Evolutionary conservation across 1,140 invertebrate genomes (phyloP), one percentile per base, ranked within the genome.

Genomic region (Hycleus phaleratus): DNA sequence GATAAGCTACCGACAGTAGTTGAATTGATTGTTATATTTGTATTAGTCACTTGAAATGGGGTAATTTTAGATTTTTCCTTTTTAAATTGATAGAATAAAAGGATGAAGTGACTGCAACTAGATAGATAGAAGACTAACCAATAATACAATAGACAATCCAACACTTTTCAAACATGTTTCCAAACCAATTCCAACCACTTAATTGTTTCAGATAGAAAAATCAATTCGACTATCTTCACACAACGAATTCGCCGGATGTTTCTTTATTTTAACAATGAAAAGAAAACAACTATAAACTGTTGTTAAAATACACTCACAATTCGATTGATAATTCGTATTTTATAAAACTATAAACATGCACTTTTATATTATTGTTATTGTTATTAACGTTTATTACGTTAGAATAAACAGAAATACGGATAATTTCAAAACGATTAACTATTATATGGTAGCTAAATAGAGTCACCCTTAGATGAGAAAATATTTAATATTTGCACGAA

Each of bases 1-100:
- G 59, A 61, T 64, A 64, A 64, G 54, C 62, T 53, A 38, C 49
- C 42, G 44, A 26, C 50, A 26, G 46, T 48, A 63, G 49, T 61
- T 5, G 50, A 49, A 44, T 18, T 46, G 49, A 61, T 50, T 60
- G 53, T 56, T 56, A 56, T 60, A 59, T 54, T 59, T 54, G 58
- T 18, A 18, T 59, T 60, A 60, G 46, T 48, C 49, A 54, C 51
- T 53, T 43, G 49, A 49, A 58, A 49, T 61, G 48, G 55, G 48
- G 45, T 49, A 49, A 61, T 57, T 56, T 52, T 52, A 24, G 24
- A 7, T 57, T 61, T 61, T 61, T 58, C 45, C 46, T 51, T 51
- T 46, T 32, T 32, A 32, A 32, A 32, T 32, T 32, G 32, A 32
- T 32, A 32, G 32, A 32, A 32, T 32, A 7, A 32, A 32, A 32